These are phyloP conservation scores for Cinclus mexicanus DNA, from an alignment of 2,113 vertebrate genomes.

Conservation along the genomic window DNA sequence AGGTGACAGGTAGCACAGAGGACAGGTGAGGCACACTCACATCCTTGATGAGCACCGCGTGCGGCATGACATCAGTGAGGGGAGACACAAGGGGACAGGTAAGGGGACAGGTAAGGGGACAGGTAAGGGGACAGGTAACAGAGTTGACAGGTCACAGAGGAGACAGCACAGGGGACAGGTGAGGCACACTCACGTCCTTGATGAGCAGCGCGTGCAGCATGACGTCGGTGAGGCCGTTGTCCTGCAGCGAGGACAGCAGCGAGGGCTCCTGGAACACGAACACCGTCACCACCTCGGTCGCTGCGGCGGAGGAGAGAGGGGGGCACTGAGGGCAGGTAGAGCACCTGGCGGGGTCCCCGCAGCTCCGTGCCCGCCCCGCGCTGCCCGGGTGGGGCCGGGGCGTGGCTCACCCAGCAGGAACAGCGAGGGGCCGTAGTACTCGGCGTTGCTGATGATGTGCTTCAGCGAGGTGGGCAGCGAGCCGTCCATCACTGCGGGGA, in stretches of 20 bases:
- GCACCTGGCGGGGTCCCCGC: background rate
- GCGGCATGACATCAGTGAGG: background rate
- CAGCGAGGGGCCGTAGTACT: background rate
- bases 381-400: background rate
- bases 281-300: background rate
- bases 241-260: constrained; percentile 9
- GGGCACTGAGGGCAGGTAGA: background rate
- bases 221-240: background rate
- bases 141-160: background rate
- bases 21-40: too few relatives aligned
- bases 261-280: constrained; percentile 22
- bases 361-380: background rate
- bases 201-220: background rate
- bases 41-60: too few relatives aligned
- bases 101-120: background rate
- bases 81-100: too few relatives aligned
- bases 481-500: constrained; percentile 87
- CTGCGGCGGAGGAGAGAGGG: background rate
- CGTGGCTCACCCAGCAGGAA: background rate
- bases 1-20: too few relatives aligned
- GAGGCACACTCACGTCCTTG: background rate
- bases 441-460: constrained; percentile 19
- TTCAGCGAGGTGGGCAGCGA: background rate
- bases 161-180: background rate
- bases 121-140: background rate